phyloP scores from a whole-genome alignment of 1,140 invertebrate species.

The Drepana arcuata region DNA sequence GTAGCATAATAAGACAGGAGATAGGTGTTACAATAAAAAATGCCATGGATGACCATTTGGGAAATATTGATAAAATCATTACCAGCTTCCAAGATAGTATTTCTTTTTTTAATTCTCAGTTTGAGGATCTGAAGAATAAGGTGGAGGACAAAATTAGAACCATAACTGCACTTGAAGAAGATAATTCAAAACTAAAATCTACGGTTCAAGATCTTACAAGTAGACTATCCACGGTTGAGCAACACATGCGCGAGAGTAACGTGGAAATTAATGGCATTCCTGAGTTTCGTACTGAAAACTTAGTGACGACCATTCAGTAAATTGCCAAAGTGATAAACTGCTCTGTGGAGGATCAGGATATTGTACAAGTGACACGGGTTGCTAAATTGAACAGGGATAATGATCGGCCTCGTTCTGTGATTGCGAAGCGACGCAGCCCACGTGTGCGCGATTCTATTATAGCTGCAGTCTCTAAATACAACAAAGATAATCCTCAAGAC shows the following conservation, averaged over 20 bases:
- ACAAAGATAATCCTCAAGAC: conserved; percentile 2
- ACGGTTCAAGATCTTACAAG: neutral
- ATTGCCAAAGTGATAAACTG: conserved; percentile 2
- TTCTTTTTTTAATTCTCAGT: neutral
- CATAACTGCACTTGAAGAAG: neutral
- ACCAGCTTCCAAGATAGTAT: conserved; percentile 7
- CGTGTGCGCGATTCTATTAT: conserved; percentile 12
- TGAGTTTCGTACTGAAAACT: conserved; percentile 7
- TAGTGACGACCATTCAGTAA: neutral
- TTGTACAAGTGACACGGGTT: conserved; percentile 8
- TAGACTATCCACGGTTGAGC: conserved; percentile 55
- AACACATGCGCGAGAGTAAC: conserved; percentile 33
- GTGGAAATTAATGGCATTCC: conserved; percentile 12
- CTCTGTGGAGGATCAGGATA: conserved; percentile 1
- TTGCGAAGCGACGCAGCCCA: conserved; percentile 2
- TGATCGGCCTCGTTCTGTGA: conserved; percentile 4
- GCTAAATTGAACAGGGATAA: conserved; percentile 9
- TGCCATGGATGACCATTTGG: conserved; percentile 3
- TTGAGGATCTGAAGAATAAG: conserved; percentile 4
- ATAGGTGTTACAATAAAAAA: too few species aligned
- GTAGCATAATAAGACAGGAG: neutral
- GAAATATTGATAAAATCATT: conserved; percentile 5
- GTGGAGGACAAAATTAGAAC: neutral
- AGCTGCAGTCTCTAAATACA: conserved; percentile 9
- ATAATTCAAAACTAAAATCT: neutral